Evolutionary conservation across 2,113 vertebrate species (phyloP), one percentile per base, ranked within the genome.

Genomic region (Haemorhous mexicanus): DNA sequence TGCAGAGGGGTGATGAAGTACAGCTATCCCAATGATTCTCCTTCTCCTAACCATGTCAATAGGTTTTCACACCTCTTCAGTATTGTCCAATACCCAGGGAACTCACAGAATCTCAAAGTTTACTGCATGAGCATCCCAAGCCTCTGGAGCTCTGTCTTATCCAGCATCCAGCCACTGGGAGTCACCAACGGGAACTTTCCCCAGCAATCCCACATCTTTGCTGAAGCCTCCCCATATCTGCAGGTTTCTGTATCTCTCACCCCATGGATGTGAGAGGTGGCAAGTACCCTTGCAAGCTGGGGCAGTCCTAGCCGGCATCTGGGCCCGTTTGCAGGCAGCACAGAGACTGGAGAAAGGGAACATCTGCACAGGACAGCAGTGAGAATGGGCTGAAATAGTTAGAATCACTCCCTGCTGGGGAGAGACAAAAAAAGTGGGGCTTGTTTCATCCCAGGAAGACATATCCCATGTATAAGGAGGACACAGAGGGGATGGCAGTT

Each of bases 251-350:
- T 30, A 49, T n/a, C 37, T 72, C 23, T 39, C 49, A 43, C 11
- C 12, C 26, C 46, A 13, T 3, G 33, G 30, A 76, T 32, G 15
- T 43, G 35, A 32, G 62, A 78, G 28, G 56, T 7, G 2, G 15
- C 0, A 0, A 30, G 35, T 49, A 39, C 15, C 8, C 9, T 16
- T 16, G 6, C 0, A 4, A 37, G 30, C 47, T 6, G 3, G 16
- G 43, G 32, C 5, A 4, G 44, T 13, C 39, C 43, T 7, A 5
- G 17, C 17, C 75, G 32, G 47, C 35, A 53, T 41, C 52, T 41
- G 22, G 23, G 10, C 18, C 24, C 5, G 1, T 61, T 24, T 61
- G 18, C 37, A 87, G 41, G 37, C 41, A 84, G 59, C 63, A 39
- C 9, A 73, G 49, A 30, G 28, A 27, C 53, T n/a, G 47, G 13